Conservation (phyloP, 2,113 vertebrate species). For the Poecilia latipinna region DNA sequence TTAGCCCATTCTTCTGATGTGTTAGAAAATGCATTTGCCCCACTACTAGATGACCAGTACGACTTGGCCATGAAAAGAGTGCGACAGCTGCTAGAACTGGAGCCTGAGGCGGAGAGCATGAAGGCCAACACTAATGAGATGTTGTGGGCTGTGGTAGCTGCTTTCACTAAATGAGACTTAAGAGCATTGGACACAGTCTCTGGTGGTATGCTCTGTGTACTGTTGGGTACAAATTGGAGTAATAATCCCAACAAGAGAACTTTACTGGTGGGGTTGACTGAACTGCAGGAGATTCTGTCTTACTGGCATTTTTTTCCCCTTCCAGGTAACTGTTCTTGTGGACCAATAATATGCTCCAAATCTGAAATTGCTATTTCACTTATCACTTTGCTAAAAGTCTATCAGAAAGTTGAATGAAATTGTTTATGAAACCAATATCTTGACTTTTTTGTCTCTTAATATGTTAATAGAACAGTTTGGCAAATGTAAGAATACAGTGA, state of each 20-base stretch:
- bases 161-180: conserved; percentile 90
- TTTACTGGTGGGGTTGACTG: conserved; percentile 10
- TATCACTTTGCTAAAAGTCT: conserved; percentile 42
- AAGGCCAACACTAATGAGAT: conserved; percentile 90
- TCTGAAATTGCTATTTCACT: conserved; percentile 19
- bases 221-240: conserved; percentile 1
- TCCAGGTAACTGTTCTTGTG: conserved; percentile 41
- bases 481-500: conserved; percentile 1
- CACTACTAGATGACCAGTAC: conserved; percentile 94
- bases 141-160: conserved; percentile 94
- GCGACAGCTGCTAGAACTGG: conserved; percentile 92
- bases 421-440: conserved; percentile 9
- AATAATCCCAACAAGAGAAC: conserved; percentile 16
- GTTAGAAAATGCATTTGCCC: conserved; percentile 95
- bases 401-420: conserved; percentile 24
- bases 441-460: neutral
- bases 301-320: conserved; percentile 13
- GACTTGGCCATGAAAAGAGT: conserved; percentile 96
- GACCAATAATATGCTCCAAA: conserved; percentile 13
- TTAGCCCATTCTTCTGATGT: conserved; percentile 94
- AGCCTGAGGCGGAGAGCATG: conserved; percentile 92
- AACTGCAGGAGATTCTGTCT: conserved; percentile 9
- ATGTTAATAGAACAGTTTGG: neutral
- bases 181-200: neutral
- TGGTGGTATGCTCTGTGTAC: conserved; percentile 13